These are phyloP conservation scores for Synergus itoensis DNA, from an alignment of 2,888 invertebrate species.

Conservation along the genomic window DNA sequence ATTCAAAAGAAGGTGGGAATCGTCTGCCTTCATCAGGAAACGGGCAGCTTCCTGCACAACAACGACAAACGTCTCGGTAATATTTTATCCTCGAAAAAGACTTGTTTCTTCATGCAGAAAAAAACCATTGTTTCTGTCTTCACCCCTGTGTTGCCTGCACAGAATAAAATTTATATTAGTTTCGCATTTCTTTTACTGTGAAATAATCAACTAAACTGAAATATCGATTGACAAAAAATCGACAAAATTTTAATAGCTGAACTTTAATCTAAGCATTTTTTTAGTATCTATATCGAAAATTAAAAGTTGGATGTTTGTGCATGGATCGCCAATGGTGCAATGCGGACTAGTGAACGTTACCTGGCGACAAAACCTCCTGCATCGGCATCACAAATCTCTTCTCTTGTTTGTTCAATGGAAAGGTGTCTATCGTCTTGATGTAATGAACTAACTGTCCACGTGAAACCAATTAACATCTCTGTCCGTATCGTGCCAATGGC, in stretches of 20 bases:
- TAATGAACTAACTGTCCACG: conserved; percentile 42
- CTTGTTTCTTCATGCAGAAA: background rate
- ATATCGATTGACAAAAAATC: background rate
- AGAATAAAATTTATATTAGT: background rate
- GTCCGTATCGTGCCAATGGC: conserved; percentile 75
- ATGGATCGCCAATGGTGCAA: conserved; percentile 73
- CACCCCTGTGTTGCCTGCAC: background rate
- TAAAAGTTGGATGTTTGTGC: conserved; percentile 46
- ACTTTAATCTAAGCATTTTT: conserved; percentile 24
- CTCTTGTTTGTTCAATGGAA: conserved; percentile 1
- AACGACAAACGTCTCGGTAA: conserved; percentile 90
- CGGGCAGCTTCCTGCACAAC: conserved; percentile 91
- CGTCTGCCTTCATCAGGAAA: conserved; percentile 84
- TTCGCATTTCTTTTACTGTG: background rate
- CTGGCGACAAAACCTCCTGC: background rate
- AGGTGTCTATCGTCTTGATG: conserved; percentile 18
- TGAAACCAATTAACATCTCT: conserved; percentile 40
- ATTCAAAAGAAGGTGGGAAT: conserved; percentile 89
- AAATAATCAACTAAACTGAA: background rate
- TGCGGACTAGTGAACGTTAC: conserved; percentile 65
- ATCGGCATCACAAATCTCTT: background rate
- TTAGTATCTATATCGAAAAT: conserved; percentile 36
- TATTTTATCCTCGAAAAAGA: background rate
- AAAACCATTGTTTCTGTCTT: background rate
- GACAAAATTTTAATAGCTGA: background rate